Evolutionary conservation across 2,888 invertebrate genomes (phyloP).

Genomic region (Endomychus coccineus): DNA sequence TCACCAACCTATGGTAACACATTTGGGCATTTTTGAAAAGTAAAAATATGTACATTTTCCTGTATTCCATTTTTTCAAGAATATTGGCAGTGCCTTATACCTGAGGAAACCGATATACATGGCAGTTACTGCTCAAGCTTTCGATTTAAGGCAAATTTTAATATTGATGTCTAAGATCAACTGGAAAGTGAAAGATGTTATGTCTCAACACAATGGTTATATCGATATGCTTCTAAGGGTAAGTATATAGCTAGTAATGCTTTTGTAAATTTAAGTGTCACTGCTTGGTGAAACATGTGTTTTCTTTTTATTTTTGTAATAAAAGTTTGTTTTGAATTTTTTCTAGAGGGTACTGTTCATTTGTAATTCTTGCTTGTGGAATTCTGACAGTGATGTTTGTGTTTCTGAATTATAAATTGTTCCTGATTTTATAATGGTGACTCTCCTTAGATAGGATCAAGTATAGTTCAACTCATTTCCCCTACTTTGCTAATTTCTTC

Average conservation of each 20-base stretch:
- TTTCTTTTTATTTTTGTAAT: no score
- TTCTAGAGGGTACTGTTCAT: not conserved
- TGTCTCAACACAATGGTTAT: conserved; percentile 88
- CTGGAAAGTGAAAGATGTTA: conserved; percentile 93
- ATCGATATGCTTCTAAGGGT: conserved; percentile 67
- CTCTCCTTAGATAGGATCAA: no score
- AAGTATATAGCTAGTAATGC: no score
- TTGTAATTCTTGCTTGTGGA: conserved; percentile 5
- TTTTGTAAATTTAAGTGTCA: no score
- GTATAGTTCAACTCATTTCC: no score
- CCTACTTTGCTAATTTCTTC: no score
- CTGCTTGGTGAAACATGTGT: conserved; percentile 16
- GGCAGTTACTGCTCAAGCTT: conserved; percentile 71
- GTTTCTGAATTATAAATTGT: not conserved
- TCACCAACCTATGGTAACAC: no score
- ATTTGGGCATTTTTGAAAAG: no score
- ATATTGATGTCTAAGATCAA: conserved; percentile 86
- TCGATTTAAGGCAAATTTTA: conserved; percentile 70
- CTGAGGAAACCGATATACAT: conserved; percentile 81
- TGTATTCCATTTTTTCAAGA: conserved; percentile 46
- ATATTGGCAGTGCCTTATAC: conserved; percentile 63
- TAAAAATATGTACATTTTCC: no score
- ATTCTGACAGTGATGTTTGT: no score
- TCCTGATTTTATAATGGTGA: no score
- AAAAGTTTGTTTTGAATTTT: no score